Evolutionary conservation across 1,140 invertebrate species (phyloP), one percentile per base, ranked within the genome.

Genomic region (Trigoniulus corallinus): DNA sequence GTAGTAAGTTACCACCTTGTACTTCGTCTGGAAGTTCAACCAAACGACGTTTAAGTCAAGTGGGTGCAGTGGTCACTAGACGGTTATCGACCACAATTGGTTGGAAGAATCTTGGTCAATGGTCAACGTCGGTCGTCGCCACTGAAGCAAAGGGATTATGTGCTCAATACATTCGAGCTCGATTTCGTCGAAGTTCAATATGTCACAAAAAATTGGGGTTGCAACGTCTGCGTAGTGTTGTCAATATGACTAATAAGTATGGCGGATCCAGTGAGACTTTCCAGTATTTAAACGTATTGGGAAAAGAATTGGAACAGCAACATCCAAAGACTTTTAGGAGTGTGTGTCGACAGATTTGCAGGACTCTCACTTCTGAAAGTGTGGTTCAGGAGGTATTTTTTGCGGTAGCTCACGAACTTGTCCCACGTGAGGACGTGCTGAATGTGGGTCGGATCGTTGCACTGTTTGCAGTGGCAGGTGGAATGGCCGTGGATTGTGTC

Each of bases 71-170:
- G 0, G 77, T 82, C 1, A 71, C 74, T 1, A 63, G 80, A 29
- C 81, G 81, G 58, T 62, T 82, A 22, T 81, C 78, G 18, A 73
- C 74, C n/a, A 79, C 77, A 0, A 79, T 80, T 37, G 77, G 78
- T 4, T 81, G 78, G 79, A 68, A 76, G 47, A 68, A 70, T 1
- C 62, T 58, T 21, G 49, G 52, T 23, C 43, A 49, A 18, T 37
- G 23, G 18, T 40, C 47, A 20, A 51, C 27, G 18, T 4, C 7
- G 7, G 70, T 72, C 59, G 53, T 56, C 21, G 53, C 63, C 25
- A 61, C 58, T n/a, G 50, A 53, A 27, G 73, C 78, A n/a, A 72
- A 73, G 4, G 69, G 71, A 18, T 59, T 82, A 0, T 79, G 78
- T 57, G 72, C 71, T 1, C 75, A 78, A 42, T 81, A 81, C 55